Evolutionary conservation across 2,888 invertebrate genomes (phyloP).

Genomic region (Euzophera pinguis): DNA sequence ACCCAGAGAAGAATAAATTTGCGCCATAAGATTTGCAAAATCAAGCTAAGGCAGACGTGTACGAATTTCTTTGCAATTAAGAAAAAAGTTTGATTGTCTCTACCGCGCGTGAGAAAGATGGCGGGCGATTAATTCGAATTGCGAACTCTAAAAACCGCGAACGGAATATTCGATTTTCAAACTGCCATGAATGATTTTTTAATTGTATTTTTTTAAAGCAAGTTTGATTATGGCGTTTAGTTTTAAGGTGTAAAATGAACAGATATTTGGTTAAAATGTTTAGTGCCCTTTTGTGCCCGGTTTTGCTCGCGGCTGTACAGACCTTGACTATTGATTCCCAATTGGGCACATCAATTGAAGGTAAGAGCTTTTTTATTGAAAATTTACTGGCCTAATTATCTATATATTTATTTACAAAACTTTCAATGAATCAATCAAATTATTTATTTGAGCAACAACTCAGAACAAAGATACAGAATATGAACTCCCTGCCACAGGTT

Average conservation of each 20-base stretch:
- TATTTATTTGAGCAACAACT: too few species aligned
- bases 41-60: conserved; percentile 58
- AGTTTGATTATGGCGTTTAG: conserved; percentile 14
- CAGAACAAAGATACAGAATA: too few species aligned
- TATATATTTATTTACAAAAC: too few species aligned
- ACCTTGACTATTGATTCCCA: conserved; percentile 69
- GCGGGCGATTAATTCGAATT: conserved; percentile 23
- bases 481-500: too few species aligned
- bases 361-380: conserved; percentile 35
- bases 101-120: conserved; percentile 27
- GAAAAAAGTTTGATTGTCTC: conserved; percentile 32
- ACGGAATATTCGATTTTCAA: conserved; percentile 4
- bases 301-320: conserved; percentile 58
- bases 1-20: conserved; percentile 51
- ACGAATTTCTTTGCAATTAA: conserved; percentile 30
- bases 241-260: conserved; percentile 23
- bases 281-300: conserved; percentile 56
- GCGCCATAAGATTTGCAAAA: conserved; percentile 68
- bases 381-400: too few species aligned
- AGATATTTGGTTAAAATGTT: conserved; percentile 54
- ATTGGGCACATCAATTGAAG: conserved; percentile 70
- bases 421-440: too few species aligned
- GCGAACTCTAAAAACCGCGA: conserved; percentile 6
- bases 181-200: background rate
- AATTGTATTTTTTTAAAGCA: conserved; percentile 12